Percentiles rank a stretch among this genome's conserved stretches.
phyloP scores from a whole-genome alignment of 1,140 invertebrate species.

The Cyclina sinensis region DNA sequence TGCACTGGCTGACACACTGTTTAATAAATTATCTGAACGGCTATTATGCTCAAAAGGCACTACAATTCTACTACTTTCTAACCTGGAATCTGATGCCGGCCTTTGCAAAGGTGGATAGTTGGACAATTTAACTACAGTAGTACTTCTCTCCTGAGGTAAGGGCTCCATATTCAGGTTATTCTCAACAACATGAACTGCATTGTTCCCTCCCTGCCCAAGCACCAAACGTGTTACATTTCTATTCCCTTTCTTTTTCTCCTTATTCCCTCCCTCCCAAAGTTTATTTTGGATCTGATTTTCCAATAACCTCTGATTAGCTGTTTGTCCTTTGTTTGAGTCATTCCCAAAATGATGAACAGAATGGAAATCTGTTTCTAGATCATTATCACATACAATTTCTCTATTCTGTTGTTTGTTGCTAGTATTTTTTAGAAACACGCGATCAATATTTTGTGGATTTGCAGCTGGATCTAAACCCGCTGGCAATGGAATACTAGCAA shows the following conservation, averaged over 20 bases:
- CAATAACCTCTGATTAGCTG: neutral
- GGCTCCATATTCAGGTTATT: slow-evolving; percentile 32
- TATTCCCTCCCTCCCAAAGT: slow-evolving; percentile 2
- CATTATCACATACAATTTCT: neutral
- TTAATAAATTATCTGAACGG: neutral
- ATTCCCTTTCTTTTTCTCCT: slow-evolving; percentile 13
- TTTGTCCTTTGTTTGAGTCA: neutral
- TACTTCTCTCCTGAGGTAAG: neutral
- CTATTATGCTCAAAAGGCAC: slow-evolving; percentile 14
- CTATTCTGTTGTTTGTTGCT: neutral
- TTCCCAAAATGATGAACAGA: neutral
- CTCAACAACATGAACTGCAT: slow-evolving; percentile 8
- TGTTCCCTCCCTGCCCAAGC: neutral
- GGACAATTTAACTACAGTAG: neutral
- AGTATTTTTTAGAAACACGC: neutral
- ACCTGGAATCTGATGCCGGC: neutral
- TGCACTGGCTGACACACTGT: neutral
- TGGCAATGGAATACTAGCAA: slow-evolving; percentile 11
- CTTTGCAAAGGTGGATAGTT: neutral
- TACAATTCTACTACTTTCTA: slow-evolving; percentile 28
- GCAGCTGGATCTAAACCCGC: slow-evolving; percentile 19
- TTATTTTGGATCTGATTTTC: slow-evolving; percentile 29
- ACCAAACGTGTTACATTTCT: neutral
- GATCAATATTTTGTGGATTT: neutral
- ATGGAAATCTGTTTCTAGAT: neutral